Percentiles rank a stretch among this genome's conserved stretches.
phyloP scores from a whole-genome alignment of 2,888 invertebrate genomes.

The Hypena proboscidalis region DNA sequence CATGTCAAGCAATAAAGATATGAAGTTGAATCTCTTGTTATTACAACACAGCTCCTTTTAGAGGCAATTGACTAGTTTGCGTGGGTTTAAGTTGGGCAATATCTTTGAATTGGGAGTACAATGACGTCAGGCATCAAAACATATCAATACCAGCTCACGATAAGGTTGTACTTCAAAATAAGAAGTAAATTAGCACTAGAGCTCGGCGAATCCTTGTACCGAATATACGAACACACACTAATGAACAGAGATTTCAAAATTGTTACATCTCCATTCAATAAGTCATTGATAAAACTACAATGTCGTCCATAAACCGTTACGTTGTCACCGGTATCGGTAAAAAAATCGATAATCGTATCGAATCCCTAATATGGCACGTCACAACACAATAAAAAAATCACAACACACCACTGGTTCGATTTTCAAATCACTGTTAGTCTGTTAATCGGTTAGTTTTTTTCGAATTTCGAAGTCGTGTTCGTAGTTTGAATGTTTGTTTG shows the following conservation, averaged over 20 bases:
- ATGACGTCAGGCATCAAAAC: slow-evolving; percentile 21
- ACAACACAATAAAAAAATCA: slow-evolving; percentile 58
- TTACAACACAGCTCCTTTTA: slow-evolving; percentile 16
- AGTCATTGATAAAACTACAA: slow-evolving; percentile 45
- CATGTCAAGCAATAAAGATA: too few species aligned
- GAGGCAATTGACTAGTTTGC: slow-evolving; percentile 10
- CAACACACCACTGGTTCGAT: slow-evolving; percentile 59
- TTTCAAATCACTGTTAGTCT: slow-evolving; percentile 60
- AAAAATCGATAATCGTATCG: slow-evolving; percentile 59
- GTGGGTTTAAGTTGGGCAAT: slow-evolving; percentile 29
- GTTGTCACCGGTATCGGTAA: slow-evolving; percentile 65
- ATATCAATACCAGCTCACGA: slow-evolving; percentile 19
- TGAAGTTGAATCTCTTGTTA: not conserved
- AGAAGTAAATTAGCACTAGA: slow-evolving; percentile 21
- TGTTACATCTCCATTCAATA: slow-evolving; percentile 37
- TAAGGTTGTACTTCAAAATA: slow-evolving; percentile 22
- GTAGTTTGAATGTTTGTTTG: slow-evolving; percentile 47
- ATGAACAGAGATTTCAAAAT: slow-evolving; percentile 34
- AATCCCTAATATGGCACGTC: slow-evolving; percentile 59
- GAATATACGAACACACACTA: slow-evolving; percentile 15
- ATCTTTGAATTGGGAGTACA: slow-evolving; percentile 5
- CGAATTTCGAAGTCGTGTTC: slow-evolving; percentile 62
- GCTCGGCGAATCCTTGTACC: slow-evolving; percentile 24
- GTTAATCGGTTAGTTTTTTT: slow-evolving; percentile 55
- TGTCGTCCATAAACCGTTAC: slow-evolving; percentile 56